Evolutionary conservation across 2,113 vertebrate genomes (phyloP).

Genomic region (Coptodon bakossiorum): DNA sequence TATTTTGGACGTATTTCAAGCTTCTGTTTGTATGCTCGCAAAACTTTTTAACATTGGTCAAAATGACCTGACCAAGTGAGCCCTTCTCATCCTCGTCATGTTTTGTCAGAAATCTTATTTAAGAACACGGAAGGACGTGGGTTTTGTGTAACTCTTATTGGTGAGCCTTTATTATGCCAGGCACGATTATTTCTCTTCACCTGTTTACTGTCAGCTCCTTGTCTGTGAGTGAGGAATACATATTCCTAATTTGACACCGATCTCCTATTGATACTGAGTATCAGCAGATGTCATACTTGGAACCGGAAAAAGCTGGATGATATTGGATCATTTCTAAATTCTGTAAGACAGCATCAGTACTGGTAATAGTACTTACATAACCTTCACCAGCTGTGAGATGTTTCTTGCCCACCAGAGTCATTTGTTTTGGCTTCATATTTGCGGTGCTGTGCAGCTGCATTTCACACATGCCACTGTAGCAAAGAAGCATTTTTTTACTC

Average conservation of each 20-base stretch:
- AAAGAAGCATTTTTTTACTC: not conserved
- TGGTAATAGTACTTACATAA: not conserved
- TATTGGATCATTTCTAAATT: not conserved
- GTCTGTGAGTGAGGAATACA: not conserved
- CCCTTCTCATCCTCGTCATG: not conserved
- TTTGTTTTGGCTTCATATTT: not conserved
- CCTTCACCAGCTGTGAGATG: not conserved
- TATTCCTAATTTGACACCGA: not conserved
- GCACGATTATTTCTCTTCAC: not conserved
- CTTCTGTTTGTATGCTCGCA: not conserved
- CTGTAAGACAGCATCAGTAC: not conserved
- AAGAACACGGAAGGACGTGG: not conserved
- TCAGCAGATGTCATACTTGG: not conserved
- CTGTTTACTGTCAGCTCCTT: not conserved
- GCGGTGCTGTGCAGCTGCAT: not conserved
- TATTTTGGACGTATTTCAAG: not conserved
- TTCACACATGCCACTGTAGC: not conserved
- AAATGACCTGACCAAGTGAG: not conserved
- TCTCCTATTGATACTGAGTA: not conserved
- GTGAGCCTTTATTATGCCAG: not conserved
- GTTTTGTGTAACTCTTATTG: not conserved
- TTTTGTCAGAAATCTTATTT: not conserved
- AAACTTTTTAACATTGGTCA: not conserved
- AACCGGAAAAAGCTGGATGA: not conserved
- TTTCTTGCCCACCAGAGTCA: not conserved